Conservation (phyloP, 2,888 invertebrate genomes). For the Proisotoma minuta region DNA sequence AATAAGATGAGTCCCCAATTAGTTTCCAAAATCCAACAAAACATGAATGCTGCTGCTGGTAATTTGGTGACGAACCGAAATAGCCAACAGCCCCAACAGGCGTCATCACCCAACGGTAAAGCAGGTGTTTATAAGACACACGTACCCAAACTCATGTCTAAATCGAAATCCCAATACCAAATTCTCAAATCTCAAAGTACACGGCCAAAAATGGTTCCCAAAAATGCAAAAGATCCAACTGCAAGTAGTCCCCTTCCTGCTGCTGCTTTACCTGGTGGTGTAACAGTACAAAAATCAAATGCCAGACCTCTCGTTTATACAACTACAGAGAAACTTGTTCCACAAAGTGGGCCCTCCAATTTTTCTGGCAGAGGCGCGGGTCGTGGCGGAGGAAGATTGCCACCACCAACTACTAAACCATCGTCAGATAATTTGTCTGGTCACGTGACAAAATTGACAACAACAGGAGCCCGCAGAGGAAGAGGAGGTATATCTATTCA, state of each 20-base stretch:
- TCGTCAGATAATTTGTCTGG: no score
- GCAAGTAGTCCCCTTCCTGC: neutral
- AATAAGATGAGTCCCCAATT: neutral
- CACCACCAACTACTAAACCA: no score
- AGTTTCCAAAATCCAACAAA: slow-evolving; percentile 1
- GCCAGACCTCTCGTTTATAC: no score
- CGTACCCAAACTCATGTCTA: slow-evolving; percentile 10
- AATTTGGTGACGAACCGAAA: neutral
- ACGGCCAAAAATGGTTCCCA: slow-evolving; percentile 5
- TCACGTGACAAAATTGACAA: no score
- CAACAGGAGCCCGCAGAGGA: no score
- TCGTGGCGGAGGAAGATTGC: no score
- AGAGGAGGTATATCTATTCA: no score
- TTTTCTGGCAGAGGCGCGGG: no score
- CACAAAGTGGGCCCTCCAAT: no score
- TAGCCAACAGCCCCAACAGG: neutral
- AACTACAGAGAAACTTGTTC: no score
- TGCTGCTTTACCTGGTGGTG: no score
- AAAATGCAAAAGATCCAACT: neutral
- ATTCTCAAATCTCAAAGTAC: slow-evolving; percentile 6
- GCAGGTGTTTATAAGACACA: neutral
- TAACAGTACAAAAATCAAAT: neutral
- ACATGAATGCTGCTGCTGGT: neutral
- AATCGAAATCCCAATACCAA: slow-evolving; percentile 10
- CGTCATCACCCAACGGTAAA: slow-evolving; percentile 1